Base-by-base conservation (phyloP, 2,888 invertebrate genomes). In the Diaphora mendica region DNA sequence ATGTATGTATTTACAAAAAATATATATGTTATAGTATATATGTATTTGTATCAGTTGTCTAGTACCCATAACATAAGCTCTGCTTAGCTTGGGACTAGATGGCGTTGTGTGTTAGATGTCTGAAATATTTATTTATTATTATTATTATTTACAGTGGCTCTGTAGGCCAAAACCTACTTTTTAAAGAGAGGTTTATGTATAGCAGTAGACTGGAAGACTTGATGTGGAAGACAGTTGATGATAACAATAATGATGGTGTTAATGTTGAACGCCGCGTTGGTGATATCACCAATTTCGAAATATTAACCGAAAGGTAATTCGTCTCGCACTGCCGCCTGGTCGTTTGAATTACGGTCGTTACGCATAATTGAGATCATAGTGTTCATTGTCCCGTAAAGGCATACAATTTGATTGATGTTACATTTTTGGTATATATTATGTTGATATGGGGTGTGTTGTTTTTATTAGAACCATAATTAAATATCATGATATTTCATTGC, bases 311-410 rank as follows among this genome's bases (percentile, higher is more conserved):
- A 55, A 67, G 44, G 51, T 59, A 42, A 68, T 72, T 72, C 33
- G 72, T 64, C 68, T 48, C 62, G 62, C 67, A 35, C 33, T 68
- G n/a, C 20, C 42, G 44, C 59, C 23, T 68, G 35, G 67, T 23
- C 68, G 68, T 72, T 72, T 68, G 72, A 26, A 59, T 59, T 26
- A n/a, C 59, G 72, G 67, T 62, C 44, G 67, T 30, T 62, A 59
- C 68, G 51, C 39, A 59, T 59, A 59, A 59, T 59, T 59, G 26
- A 59, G 26, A 15, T 59, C 59, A 59, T 59, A 13, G 69, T 23
- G 59, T 59, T n/a, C 59, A 59, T 59, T 42, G 39, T 39, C 7
- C 39, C n/a, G 13, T 42, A 42, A 48, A 26, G 17, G 13, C 51
- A 51, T 35, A 33, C 48, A 35, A 44, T 51, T 13, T 68, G 51